phyloP scores from a whole-genome alignment of 2,113 vertebrate genomes.

The Uria lomvia region DNA sequence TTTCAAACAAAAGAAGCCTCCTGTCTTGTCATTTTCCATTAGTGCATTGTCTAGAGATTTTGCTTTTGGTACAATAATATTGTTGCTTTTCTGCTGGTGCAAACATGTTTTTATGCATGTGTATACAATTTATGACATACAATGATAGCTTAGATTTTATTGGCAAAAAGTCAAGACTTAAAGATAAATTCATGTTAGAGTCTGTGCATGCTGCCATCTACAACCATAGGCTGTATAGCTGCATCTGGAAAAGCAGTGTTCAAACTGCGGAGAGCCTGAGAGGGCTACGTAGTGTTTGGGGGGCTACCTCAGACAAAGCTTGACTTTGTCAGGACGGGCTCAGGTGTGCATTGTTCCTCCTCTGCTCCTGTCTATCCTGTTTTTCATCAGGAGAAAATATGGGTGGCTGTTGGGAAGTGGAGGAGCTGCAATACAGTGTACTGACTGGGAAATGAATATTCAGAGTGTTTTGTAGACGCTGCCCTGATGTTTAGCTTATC shows the following conservation, averaged over 20 bases:
- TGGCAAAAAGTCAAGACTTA: neutral
- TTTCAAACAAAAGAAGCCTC: neutral
- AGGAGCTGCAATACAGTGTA: neutral
- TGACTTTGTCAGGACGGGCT: neutral
- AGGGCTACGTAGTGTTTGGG: neutral
- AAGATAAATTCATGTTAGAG: neutral
- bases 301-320: neutral
- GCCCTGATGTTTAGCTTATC: neutral
- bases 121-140: neutral
- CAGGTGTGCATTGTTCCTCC: accelerated
- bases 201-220: neutral
- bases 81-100: neutral
- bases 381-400: neutral
- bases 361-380: neutral
- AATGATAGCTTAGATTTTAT: neutral
- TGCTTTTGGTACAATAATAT: neutral
- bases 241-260: neutral
- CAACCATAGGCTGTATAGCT: neutral
- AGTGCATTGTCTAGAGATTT: neutral
- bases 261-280: neutral
- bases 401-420: neutral
- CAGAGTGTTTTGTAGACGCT: neutral
- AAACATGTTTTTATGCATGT: neutral
- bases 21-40: neutral
- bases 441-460: neutral